Evolutionary conservation across 2,113 vertebrate genomes (phyloP).

Genomic region (Python bivittatus): DNA sequence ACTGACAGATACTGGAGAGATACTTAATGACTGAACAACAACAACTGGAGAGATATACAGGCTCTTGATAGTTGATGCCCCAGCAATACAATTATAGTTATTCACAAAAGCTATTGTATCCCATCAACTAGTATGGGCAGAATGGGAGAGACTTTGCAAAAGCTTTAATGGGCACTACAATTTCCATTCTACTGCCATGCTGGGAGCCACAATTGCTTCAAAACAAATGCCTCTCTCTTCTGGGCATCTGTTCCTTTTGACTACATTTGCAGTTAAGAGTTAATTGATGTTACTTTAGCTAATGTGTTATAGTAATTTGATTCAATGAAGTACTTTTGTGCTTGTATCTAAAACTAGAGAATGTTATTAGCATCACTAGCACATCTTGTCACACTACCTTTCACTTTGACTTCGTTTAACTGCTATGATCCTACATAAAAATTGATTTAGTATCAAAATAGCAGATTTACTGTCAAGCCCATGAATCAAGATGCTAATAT

Average conservation of each 20-base stretch:
- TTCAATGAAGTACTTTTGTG: background rate
- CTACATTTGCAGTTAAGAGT: background rate
- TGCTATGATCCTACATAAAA: background rate
- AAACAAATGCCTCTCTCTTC: background rate
- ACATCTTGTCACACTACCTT: background rate
- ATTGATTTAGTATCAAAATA: slow-evolving; percentile 8
- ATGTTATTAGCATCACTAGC: background rate
- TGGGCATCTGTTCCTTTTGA: background rate
- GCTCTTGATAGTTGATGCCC: background rate
- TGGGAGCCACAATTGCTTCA: background rate
- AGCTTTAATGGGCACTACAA: background rate
- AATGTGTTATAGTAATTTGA: background rate
- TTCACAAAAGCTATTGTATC: background rate
- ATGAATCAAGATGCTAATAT: background rate
- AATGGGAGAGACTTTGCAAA: background rate
- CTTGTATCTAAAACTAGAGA: background rate
- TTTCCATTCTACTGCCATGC: background rate
- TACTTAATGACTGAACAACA: no score
- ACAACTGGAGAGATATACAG: background rate
- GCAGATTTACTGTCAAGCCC: background rate
- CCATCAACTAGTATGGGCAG: background rate
- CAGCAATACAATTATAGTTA: background rate
- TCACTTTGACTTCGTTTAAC: background rate
- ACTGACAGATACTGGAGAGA: background rate
- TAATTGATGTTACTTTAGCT: background rate